These are phyloP conservation scores for Eretmocerus hayati DNA, from an alignment of 2,888 invertebrate species.

Conservation along the genomic window DNA sequence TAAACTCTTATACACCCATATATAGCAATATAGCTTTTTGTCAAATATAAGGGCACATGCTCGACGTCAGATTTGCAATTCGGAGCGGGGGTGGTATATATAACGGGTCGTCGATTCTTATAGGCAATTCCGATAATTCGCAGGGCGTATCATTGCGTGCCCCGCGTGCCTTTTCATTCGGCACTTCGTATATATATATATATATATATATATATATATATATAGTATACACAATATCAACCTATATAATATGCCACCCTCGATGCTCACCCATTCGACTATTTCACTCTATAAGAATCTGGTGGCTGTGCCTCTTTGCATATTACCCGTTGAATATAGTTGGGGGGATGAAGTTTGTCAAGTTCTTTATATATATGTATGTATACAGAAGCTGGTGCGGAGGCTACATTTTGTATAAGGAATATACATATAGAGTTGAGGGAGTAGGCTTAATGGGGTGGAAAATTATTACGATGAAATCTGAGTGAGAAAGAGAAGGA, in stretches of 20 bases:
- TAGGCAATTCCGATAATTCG: conserved; percentile 14
- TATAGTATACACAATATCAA: no score
- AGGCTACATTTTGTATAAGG: not conserved
- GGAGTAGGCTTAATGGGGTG: conserved; percentile 37
- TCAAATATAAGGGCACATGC: no score
- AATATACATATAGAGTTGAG: not conserved
- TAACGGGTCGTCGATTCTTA: conserved; percentile 3
- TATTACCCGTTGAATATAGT: conserved; percentile 8
- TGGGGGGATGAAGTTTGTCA: conserved; percentile 14
- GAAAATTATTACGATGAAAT: conserved; percentile 47
- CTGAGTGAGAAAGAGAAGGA: no score
- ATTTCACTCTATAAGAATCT: not conserved
- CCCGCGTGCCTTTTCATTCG: conserved; percentile 10
- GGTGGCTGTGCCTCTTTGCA: conserved; percentile 12
- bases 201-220: not conserved
- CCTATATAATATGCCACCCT: no score
- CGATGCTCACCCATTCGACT: no score
- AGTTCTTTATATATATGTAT: conserved; percentile 9
- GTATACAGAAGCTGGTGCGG: not conserved
- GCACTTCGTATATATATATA: not conserved
- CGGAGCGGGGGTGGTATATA: not conserved
- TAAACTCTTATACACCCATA: no score
- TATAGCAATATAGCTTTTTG: no score
- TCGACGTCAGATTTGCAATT: not conserved
- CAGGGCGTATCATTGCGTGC: conserved; percentile 13